Conservation (phyloP, 2,797 vertebrate species). For the Pristis pectinata region DNA sequence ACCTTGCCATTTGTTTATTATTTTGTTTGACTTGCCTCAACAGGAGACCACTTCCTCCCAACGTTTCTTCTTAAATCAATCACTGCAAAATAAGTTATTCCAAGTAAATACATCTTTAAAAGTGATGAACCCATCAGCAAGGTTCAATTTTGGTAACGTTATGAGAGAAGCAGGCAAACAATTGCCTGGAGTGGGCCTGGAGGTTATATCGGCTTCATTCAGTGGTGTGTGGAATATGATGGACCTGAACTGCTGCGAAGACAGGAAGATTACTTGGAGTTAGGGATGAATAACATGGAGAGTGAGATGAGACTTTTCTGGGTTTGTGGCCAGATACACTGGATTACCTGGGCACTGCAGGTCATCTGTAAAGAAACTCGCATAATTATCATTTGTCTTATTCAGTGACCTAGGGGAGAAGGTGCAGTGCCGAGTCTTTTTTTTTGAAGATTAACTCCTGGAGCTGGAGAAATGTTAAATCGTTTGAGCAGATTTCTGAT, state of each 20-base stretch:
- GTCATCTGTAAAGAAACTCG: neutral
- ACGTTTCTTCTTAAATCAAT: neutral
- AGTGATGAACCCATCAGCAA: neutral
- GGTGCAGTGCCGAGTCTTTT: neutral
- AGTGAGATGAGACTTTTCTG: neutral
- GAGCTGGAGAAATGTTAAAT: neutral
- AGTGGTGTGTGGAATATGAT: neutral
- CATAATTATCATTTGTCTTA: neutral
- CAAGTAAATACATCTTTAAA: neutral
- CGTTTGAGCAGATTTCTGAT: neutral
- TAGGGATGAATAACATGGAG: neutral
- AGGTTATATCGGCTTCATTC: neutral
- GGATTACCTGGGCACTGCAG: neutral
- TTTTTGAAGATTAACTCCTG: neutral
- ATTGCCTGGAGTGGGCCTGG: neutral
- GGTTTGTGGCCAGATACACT: neutral
- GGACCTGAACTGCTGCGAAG: neutral
- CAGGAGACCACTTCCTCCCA: neutral
- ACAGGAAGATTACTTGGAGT: neutral
- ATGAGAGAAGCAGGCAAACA: neutral
- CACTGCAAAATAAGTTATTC: neutral
- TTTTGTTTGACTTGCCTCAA: neutral
- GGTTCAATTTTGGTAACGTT: neutral
- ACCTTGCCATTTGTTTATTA: neutral
- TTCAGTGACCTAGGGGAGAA: neutral